A percentile compares a stretch with the other conserved stretches of the same genome.
Conservation (phyloP, 2,113 vertebrate genomes). For the Beaufortia kweichowensis region DNA sequence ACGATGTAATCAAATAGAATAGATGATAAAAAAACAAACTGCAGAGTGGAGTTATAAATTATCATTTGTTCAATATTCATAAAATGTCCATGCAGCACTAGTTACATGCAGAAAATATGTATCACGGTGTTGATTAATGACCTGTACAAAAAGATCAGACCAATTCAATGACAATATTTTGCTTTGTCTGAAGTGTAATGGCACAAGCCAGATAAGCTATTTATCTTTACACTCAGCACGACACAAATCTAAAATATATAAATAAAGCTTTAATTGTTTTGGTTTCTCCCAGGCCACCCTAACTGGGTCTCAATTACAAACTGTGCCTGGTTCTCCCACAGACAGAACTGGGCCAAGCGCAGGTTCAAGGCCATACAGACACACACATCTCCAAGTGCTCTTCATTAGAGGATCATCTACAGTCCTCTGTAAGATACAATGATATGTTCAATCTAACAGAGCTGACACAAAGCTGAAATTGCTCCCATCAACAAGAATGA, state of each 20-base stretch:
- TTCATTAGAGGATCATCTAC: neutral
- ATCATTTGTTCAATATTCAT: no score
- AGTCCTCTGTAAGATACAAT: neutral
- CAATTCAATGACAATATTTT: no score
- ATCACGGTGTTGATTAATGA: no score
- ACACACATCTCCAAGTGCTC: slow-evolving; percentile 21
- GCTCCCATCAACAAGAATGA: neutral
- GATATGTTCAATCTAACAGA: neutral
- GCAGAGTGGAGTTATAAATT: no score
- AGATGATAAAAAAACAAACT: no score
- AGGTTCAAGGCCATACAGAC: slow-evolving; percentile 25
- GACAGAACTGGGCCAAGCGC: slow-evolving; percentile 31
- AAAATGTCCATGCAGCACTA: no score
- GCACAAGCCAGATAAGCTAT: neutral
- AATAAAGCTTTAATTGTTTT: slow-evolving; percentile 32
- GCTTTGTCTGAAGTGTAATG: no score
- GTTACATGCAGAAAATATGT: no score
- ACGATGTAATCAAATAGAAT: no score
- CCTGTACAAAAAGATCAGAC: no score
- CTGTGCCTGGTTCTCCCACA: slow-evolving; percentile 8
- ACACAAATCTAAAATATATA: neutral
- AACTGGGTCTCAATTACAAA: slow-evolving; percentile 36
- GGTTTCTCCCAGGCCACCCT: neutral
- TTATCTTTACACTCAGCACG: neutral
- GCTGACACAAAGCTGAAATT: neutral